Base-by-base conservation (phyloP, 2,888 invertebrate species). In the Drosophila differens region DNA sequence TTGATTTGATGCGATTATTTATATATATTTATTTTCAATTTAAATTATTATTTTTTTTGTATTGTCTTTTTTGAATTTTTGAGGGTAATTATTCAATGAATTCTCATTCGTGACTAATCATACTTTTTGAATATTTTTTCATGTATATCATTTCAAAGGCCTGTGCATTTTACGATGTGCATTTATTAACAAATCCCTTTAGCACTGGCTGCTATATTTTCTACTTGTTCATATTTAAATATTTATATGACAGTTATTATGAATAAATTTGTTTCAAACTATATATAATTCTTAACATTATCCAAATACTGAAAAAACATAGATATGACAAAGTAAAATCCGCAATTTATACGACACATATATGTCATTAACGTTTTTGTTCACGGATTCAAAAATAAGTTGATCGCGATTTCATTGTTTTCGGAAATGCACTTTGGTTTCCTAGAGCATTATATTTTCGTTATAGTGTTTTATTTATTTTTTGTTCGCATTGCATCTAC, bases 381-480 rank as follows among this genome's bases (percentile, higher is more conserved):
- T 10, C 7, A 1, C 5, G 19, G 14, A 60, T 60, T 60, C 16
- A 52, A 47, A 61, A n/a, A 61, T 30, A 30, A 9, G 22, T 32
- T 52, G 30, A 61, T 28, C 37, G 30, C 51, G 52, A 37, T 39
- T 54, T 39, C 52, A 59, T 69, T 32, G 51, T 32, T 1, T 49
- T 41, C n/a, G 1, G 37, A 68, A 58, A 53, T 54, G 22, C 37
- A 14, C 32, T 33, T 59, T 54, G 37, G 59, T 51, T 62, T 59
- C 10, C 35, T 39, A 76, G 76, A 30, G 76, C 58, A 76, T 76
- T 41, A 41, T 58, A 44, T n/a, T 10, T 59, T 55, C 77, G 77
- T 63, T 74, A 28, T 52, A 22, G 28, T 35, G 30, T 49, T 54
- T 76, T 67, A 25, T 39, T 16, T 44, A 58, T 44, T 44, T 49